Conservation (phyloP, 2,888 invertebrate species). For the Dicycla oo region DNA sequence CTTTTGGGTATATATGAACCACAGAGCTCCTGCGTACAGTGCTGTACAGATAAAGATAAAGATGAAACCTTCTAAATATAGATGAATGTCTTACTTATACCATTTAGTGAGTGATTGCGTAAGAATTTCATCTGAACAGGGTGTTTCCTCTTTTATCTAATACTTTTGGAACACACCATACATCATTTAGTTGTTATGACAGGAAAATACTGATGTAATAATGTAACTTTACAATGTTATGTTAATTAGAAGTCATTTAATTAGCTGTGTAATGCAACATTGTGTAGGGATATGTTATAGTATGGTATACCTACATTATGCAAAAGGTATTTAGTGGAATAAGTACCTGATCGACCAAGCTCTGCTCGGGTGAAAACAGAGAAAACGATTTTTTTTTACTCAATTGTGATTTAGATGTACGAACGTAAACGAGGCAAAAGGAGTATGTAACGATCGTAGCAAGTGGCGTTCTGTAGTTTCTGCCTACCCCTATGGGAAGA, state of each 20-base stretch:
- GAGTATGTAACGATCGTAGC: no score
- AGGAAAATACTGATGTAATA: not conserved
- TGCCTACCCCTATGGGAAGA: no score
- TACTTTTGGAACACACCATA: not conserved
- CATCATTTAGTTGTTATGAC: not conserved
- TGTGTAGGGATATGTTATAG: not conserved
- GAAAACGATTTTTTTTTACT: no score
- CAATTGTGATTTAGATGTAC: no score
- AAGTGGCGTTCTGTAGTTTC: no score
- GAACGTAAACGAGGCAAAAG: no score
- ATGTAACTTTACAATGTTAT: not conserved
- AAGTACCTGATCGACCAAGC: no score
- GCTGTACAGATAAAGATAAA: no score
- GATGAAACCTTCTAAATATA: not conserved
- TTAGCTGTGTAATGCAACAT: constrained; percentile 22
- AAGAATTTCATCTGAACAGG: not conserved
- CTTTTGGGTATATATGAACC: no score
- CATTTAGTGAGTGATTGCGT: not conserved
- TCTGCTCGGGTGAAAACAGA: no score
- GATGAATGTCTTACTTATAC: not conserved
- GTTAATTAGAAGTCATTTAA: constrained; percentile 6
- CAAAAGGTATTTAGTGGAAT: constrained; percentile 6
- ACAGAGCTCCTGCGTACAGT: no score
- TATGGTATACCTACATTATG: not conserved
- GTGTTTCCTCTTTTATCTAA: not conserved